These are phyloP conservation scores for Smithornis capensis DNA, from an alignment of 2,113 vertebrate species.

Conservation along the genomic window DNA sequence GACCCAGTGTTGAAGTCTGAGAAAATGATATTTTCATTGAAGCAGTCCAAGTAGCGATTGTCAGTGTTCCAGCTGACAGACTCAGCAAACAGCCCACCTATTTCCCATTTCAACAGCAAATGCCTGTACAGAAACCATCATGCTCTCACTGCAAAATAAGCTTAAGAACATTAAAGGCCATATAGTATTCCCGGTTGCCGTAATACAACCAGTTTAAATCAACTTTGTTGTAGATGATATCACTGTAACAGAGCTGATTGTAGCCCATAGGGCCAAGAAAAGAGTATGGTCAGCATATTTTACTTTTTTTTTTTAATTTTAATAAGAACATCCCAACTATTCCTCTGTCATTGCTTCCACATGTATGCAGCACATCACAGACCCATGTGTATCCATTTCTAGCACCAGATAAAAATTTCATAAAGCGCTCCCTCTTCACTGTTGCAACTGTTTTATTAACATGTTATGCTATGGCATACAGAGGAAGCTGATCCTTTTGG, in stretches of 20 bases:
- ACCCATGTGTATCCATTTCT: background rate
- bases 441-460: background rate
- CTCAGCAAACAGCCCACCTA: constrained; percentile 57
- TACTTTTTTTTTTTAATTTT: background rate
- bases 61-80: constrained; percentile 54
- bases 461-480: background rate
- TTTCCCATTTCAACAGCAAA: constrained; percentile 41
- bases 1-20: background rate
- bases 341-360: background rate
- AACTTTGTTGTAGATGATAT: constrained; percentile 10
- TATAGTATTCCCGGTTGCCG: background rate
- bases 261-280: background rate
- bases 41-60: constrained; percentile 17
- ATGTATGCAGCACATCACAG: background rate
- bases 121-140: constrained; percentile 34
- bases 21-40: constrained; percentile 35
- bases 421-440: background rate
- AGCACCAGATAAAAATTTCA: background rate
- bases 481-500: background rate
- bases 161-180: background rate
- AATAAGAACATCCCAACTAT: background rate
- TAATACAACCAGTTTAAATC: constrained; percentile 3
- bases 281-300: background rate
- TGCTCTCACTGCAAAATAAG: constrained; percentile 3
- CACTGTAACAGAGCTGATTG: background rate